phyloP scores from a whole-genome alignment of 1,140 invertebrate species.

The Caenorhabditis remanei region DNA sequence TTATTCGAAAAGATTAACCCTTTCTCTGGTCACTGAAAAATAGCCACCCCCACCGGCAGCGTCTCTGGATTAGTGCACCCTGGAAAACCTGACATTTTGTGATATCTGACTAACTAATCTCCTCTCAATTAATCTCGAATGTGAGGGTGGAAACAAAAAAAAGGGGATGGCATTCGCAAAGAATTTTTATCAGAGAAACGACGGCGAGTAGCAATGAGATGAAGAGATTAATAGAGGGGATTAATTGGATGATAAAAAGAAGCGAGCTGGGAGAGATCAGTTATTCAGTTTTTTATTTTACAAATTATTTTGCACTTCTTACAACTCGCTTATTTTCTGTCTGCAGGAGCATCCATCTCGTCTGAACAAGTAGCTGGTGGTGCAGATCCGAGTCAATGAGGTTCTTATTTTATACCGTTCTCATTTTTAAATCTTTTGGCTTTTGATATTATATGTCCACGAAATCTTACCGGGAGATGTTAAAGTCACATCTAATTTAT shows the following conservation, averaged over 20 bases:
- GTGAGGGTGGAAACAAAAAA: conserved; percentile 54
- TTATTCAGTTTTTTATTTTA: conserved; percentile 38
- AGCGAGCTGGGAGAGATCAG: conserved; percentile 25
- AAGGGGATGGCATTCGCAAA: conserved; percentile 32
- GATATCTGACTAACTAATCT: conserved; percentile 46
- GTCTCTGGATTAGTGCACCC: background rate
- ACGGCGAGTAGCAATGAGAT: conserved; percentile 28
- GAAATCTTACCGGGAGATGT: no score
- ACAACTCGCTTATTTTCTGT: background rate
- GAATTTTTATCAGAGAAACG: conserved; percentile 43
- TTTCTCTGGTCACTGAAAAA: conserved; percentile 14
- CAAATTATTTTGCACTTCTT: conserved; percentile 47
- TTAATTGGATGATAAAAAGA: conserved; percentile 53
- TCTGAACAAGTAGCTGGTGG: background rate
- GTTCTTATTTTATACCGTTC: background rate
- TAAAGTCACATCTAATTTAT: no score
- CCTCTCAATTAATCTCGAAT: conserved; percentile 31
- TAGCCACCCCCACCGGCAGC: conserved; percentile 28
- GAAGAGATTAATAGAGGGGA: conserved; percentile 54
- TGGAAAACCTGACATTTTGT: conserved; percentile 26
- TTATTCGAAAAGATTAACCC: conserved; percentile 38
- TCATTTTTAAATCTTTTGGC: background rate
- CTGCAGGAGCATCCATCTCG: background rate
- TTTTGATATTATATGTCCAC: no score
- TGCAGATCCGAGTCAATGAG: conserved; percentile 10